phyloP scores from a whole-genome alignment of 2,113 vertebrate genomes.

The Pluvianellus socialis region DNA sequence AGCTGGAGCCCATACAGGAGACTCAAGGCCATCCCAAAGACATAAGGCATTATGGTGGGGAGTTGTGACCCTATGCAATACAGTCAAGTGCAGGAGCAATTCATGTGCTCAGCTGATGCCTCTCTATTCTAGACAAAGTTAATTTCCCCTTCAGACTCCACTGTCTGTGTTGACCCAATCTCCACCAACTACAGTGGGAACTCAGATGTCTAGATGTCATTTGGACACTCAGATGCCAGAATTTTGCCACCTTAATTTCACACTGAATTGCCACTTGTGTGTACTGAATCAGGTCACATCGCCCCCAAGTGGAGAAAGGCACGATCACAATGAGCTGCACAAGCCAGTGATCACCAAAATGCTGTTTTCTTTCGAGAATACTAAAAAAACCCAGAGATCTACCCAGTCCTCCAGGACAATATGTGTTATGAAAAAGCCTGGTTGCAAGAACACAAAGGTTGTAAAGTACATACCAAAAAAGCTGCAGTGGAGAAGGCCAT shows the following conservation, averaged over 20 bases:
- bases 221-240: background rate
- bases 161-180: background rate
- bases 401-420: background rate
- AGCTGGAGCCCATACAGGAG: background rate
- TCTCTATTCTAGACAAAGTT: background rate
- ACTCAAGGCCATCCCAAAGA: background rate
- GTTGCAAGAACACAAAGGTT: background rate
- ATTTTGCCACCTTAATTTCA: background rate
- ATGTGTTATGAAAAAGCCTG: background rate
- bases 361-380: background rate
- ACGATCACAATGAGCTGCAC: background rate
- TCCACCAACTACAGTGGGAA: background rate
- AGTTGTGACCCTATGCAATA: background rate
- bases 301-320: conserved; percentile 50
- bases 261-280: background rate
- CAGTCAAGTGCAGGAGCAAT: background rate
- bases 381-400: background rate
- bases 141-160: background rate
- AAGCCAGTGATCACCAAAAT: fast-evolving
- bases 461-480: background rate
- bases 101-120: background rate
- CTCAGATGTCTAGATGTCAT: background rate
- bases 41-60: fast-evolving
- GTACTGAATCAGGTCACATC: background rate
- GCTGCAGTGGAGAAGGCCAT: background rate